A percentile compares a stretch with the other conserved stretches of the same genome.
These are phyloP conservation scores for Zaprionus lineosus DNA, from an alignment of 2,888 invertebrate species.

Conservation along the genomic window DNA sequence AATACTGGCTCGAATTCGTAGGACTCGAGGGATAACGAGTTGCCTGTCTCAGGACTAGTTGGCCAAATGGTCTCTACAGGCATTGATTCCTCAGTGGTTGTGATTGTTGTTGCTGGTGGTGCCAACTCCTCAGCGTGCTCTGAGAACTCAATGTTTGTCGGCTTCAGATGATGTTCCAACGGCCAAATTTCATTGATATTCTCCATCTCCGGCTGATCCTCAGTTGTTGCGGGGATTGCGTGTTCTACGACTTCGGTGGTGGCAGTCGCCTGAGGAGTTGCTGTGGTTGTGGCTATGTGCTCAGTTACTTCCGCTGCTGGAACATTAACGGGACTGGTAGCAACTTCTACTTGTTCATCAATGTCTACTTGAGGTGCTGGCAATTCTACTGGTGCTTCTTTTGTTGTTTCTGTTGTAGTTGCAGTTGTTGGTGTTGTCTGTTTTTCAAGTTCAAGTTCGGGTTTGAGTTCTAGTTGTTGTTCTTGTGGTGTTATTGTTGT, in stretches of 20 bases:
- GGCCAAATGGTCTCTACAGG: conserved; percentile 79
- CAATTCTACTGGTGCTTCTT: conserved; percentile 82
- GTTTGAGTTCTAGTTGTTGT: conserved; percentile 59
- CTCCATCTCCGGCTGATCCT: conserved; percentile 58
- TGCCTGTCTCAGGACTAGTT: conserved; percentile 77
- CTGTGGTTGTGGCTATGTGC: conserved; percentile 34
- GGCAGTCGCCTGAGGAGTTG: conserved; percentile 11
- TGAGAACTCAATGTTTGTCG: conserved; percentile 80
- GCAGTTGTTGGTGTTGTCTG: conserved; percentile 52
- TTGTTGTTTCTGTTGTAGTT: conserved; percentile 76
- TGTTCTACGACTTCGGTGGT: conserved; percentile 14
- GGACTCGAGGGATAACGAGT: conserved; percentile 70
- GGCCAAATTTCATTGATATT: conserved; percentile 82
- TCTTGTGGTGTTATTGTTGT: conserved; percentile 49
- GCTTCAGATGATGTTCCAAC: conserved; percentile 76
- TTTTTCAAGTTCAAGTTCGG: conserved; percentile 66
- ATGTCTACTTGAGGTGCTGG: conserved; percentile 81
- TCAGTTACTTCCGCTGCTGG: conserved; percentile 60
- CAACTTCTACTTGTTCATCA: conserved; percentile 75
- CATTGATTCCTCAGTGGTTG: conserved; percentile 33
- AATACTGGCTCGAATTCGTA: conserved; percentile 76
- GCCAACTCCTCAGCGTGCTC: conserved; percentile 62
- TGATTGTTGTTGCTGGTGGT: conserved; percentile 22
- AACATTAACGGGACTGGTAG: conserved; percentile 77
- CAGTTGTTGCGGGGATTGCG: conserved; percentile 35